phyloP scores from a whole-genome alignment of 2,113 vertebrate species.

The Rhinogobius similis region DNA sequence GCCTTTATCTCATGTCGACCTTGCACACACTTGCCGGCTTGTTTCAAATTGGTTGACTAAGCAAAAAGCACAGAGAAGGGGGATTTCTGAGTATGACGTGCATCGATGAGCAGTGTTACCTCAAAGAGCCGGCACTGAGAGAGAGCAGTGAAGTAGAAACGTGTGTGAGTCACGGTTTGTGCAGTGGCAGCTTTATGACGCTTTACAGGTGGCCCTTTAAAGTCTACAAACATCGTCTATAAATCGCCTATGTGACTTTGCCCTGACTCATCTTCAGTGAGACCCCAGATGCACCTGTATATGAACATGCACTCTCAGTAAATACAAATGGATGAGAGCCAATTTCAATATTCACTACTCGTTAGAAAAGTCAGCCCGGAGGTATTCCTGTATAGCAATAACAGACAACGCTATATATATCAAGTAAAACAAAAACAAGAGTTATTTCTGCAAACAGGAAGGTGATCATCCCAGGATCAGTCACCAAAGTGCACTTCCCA shows the following conservation, averaged over 20 bases:
- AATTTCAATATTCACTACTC: slow-evolving; percentile 13
- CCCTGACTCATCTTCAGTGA: slow-evolving; percentile 65
- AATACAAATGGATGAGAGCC: not conserved
- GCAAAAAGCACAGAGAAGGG: slow-evolving; percentile 7
- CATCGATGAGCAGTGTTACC: slow-evolving; percentile 35
- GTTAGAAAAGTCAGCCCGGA: slow-evolving; percentile 27
- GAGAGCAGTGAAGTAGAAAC: slow-evolving; percentile 37
- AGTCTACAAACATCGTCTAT: slow-evolving; percentile 64
- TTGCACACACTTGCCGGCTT: slow-evolving; percentile 11
- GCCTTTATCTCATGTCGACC: slow-evolving; percentile 1
- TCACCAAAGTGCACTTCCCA: slow-evolving; percentile 55
- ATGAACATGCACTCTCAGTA: not conserved
- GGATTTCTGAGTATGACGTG: slow-evolving; percentile 23
- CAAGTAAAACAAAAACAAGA: slow-evolving; percentile 53
- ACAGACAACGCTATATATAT: slow-evolving; percentile 34
- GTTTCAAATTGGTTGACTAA: slow-evolving; percentile 17
- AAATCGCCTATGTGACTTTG: slow-evolving; percentile 62
- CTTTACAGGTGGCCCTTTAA: slow-evolving; percentile 68
- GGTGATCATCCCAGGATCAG: slow-evolving; percentile 57
- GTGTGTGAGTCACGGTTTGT: slow-evolving; percentile 52
- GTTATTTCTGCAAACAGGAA: slow-evolving; percentile 55
- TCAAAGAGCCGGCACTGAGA: slow-evolving; percentile 21
- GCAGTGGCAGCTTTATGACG: slow-evolving; percentile 64
- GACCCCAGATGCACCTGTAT: slow-evolving; percentile 52
- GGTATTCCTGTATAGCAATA: slow-evolving; percentile 36